Evolutionary conservation across 2,797 vertebrate genomes (phyloP).

Genomic region (Trachops cirrhosus): DNA sequence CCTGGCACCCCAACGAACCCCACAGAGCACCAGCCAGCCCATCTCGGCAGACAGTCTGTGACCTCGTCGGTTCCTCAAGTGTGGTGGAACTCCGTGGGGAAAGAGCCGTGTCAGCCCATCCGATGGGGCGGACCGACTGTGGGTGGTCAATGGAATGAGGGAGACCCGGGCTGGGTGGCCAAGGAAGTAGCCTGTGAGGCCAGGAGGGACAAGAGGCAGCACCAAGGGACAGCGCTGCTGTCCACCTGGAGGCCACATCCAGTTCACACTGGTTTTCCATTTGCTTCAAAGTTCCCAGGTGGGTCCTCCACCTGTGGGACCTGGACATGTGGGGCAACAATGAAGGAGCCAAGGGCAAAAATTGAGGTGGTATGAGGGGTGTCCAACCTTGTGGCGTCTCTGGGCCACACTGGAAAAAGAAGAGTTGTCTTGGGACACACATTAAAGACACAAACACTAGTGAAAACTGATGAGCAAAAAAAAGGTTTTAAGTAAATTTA

Average conservation of each 20-base stretch:
- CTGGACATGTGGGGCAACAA: not conserved
- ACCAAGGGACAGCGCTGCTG: not conserved
- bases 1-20: accelerated
- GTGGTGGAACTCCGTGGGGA: not conserved
- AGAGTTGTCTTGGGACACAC: too few species aligned
- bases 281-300: not conserved
- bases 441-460: too few species aligned
- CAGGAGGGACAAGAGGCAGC: not conserved
- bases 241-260: not conserved
- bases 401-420: too few species aligned
- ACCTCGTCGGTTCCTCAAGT: not conserved
- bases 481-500: too few species aligned
- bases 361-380: not conserved
- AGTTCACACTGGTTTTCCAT: not conserved
- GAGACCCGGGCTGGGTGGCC: not conserved
- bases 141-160: not conserved
- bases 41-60: not conserved
- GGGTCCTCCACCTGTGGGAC: not conserved
- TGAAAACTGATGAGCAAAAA: too few species aligned
- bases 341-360: not conserved
- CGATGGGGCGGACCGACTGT: too few species aligned
- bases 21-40: not conserved
- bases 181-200: not conserved
- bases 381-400: too few species aligned
- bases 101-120: not conserved